phyloP scores from a whole-genome alignment of 1,140 invertebrate species.

The Oncopodura yosiiana region DNA sequence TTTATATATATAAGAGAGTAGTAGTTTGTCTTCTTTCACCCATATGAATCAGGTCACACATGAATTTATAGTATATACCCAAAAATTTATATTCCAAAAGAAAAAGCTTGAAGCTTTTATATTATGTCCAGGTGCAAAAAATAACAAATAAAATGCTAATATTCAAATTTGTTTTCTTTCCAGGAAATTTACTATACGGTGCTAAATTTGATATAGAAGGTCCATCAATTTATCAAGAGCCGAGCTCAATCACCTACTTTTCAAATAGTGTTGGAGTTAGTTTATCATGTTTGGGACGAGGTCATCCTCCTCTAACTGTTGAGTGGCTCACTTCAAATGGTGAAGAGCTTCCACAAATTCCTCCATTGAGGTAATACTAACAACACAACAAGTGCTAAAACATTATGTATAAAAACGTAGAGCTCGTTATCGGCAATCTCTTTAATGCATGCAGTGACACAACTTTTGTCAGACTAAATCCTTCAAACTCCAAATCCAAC shows the following conservation, averaged over 20 bases:
- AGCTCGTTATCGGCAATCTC: neutral
- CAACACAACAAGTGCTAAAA: too few relatives aligned
- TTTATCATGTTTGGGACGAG: slow-evolving; percentile 19
- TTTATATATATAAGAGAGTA: neutral
- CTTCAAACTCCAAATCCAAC: neutral
- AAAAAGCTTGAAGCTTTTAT: neutral
- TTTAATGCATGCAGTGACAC: neutral
- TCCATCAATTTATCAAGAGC: slow-evolving; percentile 9
- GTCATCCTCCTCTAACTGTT: slow-evolving; percentile 19
- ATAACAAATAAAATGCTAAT: neutral
- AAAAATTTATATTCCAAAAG: neutral
- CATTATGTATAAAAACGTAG: too few relatives aligned
- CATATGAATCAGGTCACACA: neutral
- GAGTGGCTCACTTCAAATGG: slow-evolving; percentile 19
- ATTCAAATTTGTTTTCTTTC: slow-evolving; percentile 3
- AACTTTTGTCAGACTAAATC: neutral
- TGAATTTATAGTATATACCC: neutral
- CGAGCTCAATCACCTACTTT: slow-evolving; percentile 25
- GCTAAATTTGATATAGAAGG: slow-evolving; percentile 23
- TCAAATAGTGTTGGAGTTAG: slow-evolving; percentile 25
- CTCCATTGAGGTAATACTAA: slow-evolving; percentile 21
- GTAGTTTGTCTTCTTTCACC: neutral
- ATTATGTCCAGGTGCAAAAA: neutral
- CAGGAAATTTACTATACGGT: neutral
- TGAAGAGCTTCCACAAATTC: slow-evolving; percentile 20